Evolutionary conservation across 2,113 vertebrate species (phyloP).

Genomic region (Clarias macrocephalus): DNA sequence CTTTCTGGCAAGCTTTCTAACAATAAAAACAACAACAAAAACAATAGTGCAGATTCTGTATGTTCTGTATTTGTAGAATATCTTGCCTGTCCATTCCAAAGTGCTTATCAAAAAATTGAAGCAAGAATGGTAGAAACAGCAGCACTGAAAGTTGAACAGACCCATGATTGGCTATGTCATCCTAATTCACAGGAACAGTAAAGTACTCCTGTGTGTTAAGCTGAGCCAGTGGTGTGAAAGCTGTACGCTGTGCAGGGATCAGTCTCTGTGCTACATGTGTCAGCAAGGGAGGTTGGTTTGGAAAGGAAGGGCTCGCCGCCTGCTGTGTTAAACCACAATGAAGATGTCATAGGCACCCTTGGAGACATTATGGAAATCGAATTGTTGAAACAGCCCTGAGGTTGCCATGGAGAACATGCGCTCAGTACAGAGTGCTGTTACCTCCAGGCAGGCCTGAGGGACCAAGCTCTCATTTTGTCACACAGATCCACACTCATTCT

Average conservation of each 20-base stretch:
- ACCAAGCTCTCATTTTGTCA: slow-evolving; percentile 49
- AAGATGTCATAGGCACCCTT: slow-evolving; percentile 75
- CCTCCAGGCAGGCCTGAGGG: slow-evolving; percentile 59
- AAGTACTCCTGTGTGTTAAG: slow-evolving; percentile 50
- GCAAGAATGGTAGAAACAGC: neutral
- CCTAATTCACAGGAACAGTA: slow-evolving; percentile 58
- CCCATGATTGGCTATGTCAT: slow-evolving; percentile 50
- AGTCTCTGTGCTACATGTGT: slow-evolving; percentile 19
- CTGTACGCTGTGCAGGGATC: slow-evolving; percentile 47
- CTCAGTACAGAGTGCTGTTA: slow-evolving; percentile 61
- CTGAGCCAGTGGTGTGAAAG: slow-evolving; percentile 53
- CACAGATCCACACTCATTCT: neutral
- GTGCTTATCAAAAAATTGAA: neutral
- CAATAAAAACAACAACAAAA: neutral
- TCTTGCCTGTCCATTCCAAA: neutral
- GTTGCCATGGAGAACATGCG: slow-evolving; percentile 78
- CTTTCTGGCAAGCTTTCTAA: neutral
- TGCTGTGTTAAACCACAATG: slow-evolving; percentile 67
- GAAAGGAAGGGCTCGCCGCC: slow-evolving; percentile 59
- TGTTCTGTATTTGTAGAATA: neutral
- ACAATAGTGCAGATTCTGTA: neutral
- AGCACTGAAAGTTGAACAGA: slow-evolving; percentile 22
- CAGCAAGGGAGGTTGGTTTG: slow-evolving; percentile 60
- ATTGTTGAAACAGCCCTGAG: slow-evolving; percentile 67
- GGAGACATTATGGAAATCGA: slow-evolving; percentile 72